Evolutionary conservation across 2,888 invertebrate genomes (phyloP), one percentile per base, ranked within the genome.

Genomic region (Xylocampa areola): DNA sequence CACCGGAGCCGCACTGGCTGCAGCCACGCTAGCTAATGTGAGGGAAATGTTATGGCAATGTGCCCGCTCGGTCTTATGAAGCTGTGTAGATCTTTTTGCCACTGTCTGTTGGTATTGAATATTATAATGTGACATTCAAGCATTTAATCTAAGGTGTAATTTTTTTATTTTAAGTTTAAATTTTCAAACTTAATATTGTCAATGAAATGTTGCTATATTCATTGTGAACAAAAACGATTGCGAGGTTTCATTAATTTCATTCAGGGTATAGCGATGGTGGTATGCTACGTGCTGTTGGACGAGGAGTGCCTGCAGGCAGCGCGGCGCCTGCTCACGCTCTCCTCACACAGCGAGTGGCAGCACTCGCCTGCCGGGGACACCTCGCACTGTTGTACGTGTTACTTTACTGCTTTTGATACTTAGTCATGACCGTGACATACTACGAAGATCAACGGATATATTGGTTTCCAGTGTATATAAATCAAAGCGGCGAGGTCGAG

Each of bases 401-500:
- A 19, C 10, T 11, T 10, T 32, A 8, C 16, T 4, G 1, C 14
- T 33, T 16, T 6, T 33, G 10, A 10, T 10, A 17, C 23, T 5
- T 23, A 5, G 23, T 23, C 23, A 23, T 23, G 23, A 7, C 23
- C 5, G 23, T 7, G 7, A 23, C 23, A 6, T 23, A 23, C 11
- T 13, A 13, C 30, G 2, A 29, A 4, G 11, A 21, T 29, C n/a
- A 29, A 1, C 3, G n/a, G n/a, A 1, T 2, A 11, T 11, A n/a
- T 29, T 29, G n/a, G n/a, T n/a, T 2, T 32, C 14, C 80, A 94
- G 92, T 92, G 63, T 90, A 88, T 85, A 95, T 96, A 58, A 96
- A 96, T 79, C 95, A 95, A 88, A 95, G 95, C 0, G 94, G 95
- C 3, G 96, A 96, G 68, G 94, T 95, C 40, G 96, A 96, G 70